phyloP scores from a whole-genome alignment of 1,140 invertebrate species.

The Araneus ventricosus region DNA sequence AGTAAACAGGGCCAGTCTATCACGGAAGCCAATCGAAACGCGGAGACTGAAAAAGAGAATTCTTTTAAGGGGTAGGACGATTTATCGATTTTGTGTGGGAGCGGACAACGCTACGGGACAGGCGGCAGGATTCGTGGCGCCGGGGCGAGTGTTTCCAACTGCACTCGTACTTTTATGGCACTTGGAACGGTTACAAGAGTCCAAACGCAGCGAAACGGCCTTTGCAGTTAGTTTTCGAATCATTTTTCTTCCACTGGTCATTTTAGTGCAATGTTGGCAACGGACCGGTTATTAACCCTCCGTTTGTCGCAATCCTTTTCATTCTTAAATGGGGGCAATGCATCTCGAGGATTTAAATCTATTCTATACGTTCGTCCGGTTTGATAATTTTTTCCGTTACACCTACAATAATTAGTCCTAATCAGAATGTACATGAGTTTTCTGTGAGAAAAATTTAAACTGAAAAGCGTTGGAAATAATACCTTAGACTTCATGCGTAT shows the following conservation, averaged over 20 bases:
- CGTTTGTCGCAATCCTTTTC: too few species aligned
- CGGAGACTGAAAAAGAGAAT: not conserved
- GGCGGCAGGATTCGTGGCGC: slow-evolving; percentile 57
- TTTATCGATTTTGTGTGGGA: slow-evolving; percentile 61
- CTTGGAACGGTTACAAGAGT: not conserved
- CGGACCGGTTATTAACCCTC: too few species aligned
- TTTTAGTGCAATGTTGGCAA: not conserved
- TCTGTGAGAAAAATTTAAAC: too few species aligned
- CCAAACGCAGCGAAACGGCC: not conserved
- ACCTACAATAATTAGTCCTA: too few species aligned
- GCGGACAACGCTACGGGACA: slow-evolving; percentile 30
- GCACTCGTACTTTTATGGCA: slow-evolving; percentile 18
- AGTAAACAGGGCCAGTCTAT: not conserved
- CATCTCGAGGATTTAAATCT: too few species aligned
- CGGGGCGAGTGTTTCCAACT: slow-evolving; percentile 37
- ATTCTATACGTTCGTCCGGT: too few species aligned
- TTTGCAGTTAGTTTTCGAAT: not conserved
- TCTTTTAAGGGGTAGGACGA: slow-evolving; percentile 12
- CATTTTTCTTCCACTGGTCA: not conserved
- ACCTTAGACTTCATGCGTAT: too few species aligned
- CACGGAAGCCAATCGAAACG: not conserved
- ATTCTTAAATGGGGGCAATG: too few species aligned
- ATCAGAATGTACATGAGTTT: too few species aligned
- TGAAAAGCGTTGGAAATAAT: too few species aligned
- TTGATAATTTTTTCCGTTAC: too few species aligned